Base-by-base conservation (phyloP, 37 sponge, comb jelly and placozoan genomes). In the Diacarnus erythraeanus region DNA sequence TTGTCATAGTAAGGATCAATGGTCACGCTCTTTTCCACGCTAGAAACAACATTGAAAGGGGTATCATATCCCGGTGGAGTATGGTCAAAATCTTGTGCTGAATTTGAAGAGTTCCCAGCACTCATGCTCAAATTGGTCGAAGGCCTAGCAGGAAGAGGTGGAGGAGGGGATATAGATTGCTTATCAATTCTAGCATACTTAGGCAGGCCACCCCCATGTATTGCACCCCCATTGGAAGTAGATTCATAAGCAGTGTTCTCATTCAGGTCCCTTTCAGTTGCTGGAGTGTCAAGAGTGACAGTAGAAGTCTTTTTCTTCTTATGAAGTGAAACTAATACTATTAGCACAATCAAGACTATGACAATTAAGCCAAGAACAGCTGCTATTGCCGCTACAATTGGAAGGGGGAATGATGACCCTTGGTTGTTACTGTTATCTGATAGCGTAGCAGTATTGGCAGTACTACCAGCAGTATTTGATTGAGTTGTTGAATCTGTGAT, bases 1-100 rank as follows among this genome's bases (percentile, higher is more conserved):
- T 60, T 72, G n/a, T 79, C 86, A 42, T 85, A 85, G 72, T 85
- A 85, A 15, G 85, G 85, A 34, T 86, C 86, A 4, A 71, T 72
- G 74, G 73, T 79, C 20, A 35, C 67, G 38, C 70, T 69, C 0
- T 65, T 42, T 6, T 74, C 74, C 6, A 15, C 72, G 36, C 43
- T 69, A 29, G 44, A 47, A 33, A 34, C 44, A 0, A 39, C 21
- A 67, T 37, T 39, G 61, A 67, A 61, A 33, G 86, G 86, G n/a
- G 57, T 42, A 4, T 74, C 74, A 31, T 86, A 79, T 0, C 72
- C 79, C 0, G 73, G 73, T 25, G 71, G 69, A 0, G 82, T 83
- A 23, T 18, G 41, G 10, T 43, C 64, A 4, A 42, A 21, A 37
- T 72, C 79, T 17, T 40, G 36, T 30, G 69, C 23, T 36, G 61